Evolutionary conservation across 64 coral and sea anemone genomes (phyloP).

Genomic region (Porites lutea): DNA sequence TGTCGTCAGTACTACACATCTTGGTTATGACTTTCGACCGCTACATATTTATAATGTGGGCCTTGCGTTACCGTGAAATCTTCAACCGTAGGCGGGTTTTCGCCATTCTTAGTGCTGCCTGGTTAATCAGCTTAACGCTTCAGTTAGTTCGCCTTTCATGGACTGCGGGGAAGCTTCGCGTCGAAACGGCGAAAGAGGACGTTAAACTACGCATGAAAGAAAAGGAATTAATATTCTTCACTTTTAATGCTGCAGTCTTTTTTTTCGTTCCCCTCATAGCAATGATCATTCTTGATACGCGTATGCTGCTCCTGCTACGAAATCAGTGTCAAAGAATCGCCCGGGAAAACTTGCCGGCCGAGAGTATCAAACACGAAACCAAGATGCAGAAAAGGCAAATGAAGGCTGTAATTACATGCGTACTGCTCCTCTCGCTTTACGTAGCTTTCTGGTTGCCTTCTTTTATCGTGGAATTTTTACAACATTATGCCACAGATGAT

Average conservation of each 20-base stretch:
- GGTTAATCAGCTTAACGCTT: constrained; percentile 48
- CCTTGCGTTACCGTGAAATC: constrained; percentile 56
- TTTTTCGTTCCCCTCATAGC: constrained; percentile 49
- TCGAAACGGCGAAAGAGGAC: background rate
- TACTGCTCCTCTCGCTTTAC: constrained; percentile 22
- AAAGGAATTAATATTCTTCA: constrained; percentile 40
- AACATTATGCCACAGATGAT: background rate
- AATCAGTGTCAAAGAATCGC: constrained; percentile 54
- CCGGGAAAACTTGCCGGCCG: constrained; percentile 36
- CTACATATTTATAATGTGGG: constrained; percentile 58
- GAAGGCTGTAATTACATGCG: constrained; percentile 25
- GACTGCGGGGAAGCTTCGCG: background rate
- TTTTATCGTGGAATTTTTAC: constrained; percentile 52
- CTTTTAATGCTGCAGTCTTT: constrained; percentile 35
- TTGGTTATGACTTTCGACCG: constrained; percentile 51
- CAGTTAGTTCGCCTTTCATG: constrained; percentile 56
- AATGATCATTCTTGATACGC: constrained; percentile 38
- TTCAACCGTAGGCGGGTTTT: constrained; percentile 35
- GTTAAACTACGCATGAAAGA: background rate
- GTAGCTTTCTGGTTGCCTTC: constrained; percentile 61
- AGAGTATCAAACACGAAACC: background rate
- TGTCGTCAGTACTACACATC: constrained; percentile 55
- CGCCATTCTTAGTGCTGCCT: constrained; percentile 1
- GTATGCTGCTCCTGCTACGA: constrained; percentile 44
- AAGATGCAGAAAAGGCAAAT: constrained; percentile 11